Conservation (phyloP, 2,888 invertebrate species). For the Spatulosminthurus flaviceps region DNA sequence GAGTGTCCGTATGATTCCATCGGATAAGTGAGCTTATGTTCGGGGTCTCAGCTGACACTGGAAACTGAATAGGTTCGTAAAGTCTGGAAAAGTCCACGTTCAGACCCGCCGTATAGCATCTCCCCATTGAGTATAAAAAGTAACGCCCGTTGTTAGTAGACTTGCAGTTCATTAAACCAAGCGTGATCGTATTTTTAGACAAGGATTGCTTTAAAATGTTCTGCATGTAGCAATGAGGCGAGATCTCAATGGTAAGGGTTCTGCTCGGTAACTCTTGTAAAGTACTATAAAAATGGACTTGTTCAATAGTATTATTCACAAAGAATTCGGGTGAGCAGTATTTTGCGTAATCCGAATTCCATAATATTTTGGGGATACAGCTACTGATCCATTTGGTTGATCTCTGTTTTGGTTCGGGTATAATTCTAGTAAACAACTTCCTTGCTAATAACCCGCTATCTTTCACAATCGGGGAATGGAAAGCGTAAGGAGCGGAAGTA, state of each 20-base stretch:
- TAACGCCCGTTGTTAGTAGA: conserved; percentile 65
- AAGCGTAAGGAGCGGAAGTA: conserved; percentile 86
- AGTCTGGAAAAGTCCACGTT: conserved; percentile 79
- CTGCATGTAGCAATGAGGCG: conserved; percentile 71
- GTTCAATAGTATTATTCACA: conserved; percentile 80
- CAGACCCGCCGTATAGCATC: conserved; percentile 77
- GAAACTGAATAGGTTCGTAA: conserved; percentile 79
- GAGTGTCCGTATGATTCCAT: conserved; percentile 78
- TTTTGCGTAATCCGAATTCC: conserved; percentile 75
- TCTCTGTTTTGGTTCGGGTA: conserved; percentile 66
- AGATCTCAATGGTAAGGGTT: conserved; percentile 70
- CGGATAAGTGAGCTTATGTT: conserved; percentile 82
- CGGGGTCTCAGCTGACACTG: conserved; percentile 86
- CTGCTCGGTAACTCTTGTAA: conserved; percentile 69
- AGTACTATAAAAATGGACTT: conserved; percentile 76
- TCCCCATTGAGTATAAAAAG: conserved; percentile 61
- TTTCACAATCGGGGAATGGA: conserved; percentile 70
- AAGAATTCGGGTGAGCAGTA: conserved; percentile 87
- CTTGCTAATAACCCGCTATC: neutral
- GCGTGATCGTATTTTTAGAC: conserved; percentile 66
- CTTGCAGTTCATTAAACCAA: conserved; percentile 67
- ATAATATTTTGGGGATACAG: conserved; percentile 78
- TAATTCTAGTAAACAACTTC: conserved; percentile 36
- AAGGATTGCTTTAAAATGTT: conserved; percentile 70
- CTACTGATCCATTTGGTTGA: conserved; percentile 85